Evolutionary conservation across 2,888 invertebrate species (phyloP), one percentile per base, ranked within the genome.

Genomic region (Yponomeuta evonymella): DNA sequence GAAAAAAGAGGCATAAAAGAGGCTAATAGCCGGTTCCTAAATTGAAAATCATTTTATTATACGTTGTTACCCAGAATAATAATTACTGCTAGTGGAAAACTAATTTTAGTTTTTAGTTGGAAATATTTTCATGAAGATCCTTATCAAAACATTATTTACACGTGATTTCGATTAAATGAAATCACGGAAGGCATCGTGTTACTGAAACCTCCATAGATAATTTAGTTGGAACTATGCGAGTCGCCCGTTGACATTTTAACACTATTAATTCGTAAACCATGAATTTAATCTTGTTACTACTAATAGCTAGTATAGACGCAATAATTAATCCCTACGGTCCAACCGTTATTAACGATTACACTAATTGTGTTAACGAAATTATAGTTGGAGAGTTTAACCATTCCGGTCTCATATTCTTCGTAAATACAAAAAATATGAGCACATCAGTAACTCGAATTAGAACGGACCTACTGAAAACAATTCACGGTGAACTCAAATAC

Each of bases 351-450:
- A 79, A 72, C 43, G 87, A 89, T 70, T 84, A 81, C 30, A 77
- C 80, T 0, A 83, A 76, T 48, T 90, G 89, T 72, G 73, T 89
- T 3, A 77, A 70, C 67, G 74, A 79, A 70, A 74, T 89, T 12
- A 81, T 88, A 2, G 76, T 82, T 72, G 73, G 71, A 11, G 83
- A 85, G 72, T 89, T 88, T 70, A 74, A 76, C 2, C 71, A 78
- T n/a, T 73, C 84, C 4, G 88, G 89, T 6, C 76, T 85, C 9
- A 23, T 89, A 3, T 79, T 86, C 70, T 85, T 89, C 71, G 82
- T 82, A 0, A 79, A 82, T 51, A 79, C 82, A 1, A 74, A 81
- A 15, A 81, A 86, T 69, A 79, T 78, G 1, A 84, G 79, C 63
- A 75, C 78, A 1, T 74, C 82, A 12, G 81, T 85, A 0, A 73